phyloP scores from a whole-genome alignment of 2,113 vertebrate species.

The Cyanistes caeruleus region DNA sequence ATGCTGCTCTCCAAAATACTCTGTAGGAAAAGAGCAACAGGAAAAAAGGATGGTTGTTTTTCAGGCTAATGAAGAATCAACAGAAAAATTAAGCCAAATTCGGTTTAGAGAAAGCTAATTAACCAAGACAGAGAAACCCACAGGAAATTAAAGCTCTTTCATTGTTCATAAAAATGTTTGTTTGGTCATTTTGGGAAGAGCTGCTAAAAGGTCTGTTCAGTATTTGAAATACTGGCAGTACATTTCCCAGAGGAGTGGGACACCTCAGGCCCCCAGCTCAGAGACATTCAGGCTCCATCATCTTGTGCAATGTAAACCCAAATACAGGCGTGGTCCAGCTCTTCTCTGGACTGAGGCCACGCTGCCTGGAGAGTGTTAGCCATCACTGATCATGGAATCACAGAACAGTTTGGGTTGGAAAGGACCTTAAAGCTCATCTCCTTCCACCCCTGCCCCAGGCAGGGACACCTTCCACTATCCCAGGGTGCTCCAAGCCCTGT shows the following conservation, averaged over 20 bases:
- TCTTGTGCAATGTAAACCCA: rapidly evolving
- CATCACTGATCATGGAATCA: neutral
- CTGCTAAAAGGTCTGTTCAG: neutral
- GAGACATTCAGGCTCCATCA: neutral
- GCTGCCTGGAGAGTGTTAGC: neutral
- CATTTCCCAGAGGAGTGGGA: neutral
- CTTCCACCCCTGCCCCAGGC: neutral
- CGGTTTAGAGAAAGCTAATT: constrained; percentile 12
- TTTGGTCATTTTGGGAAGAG: neutral
- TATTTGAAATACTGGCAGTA: neutral
- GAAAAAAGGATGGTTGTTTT: neutral
- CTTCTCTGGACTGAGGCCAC: neutral
- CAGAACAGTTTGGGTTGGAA: neutral
- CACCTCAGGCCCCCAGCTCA: neutral
- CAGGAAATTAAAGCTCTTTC: neutral
- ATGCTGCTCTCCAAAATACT: neutral
- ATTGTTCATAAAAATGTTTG: neutral
- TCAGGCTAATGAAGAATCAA: constrained; percentile 4
- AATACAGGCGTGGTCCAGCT: neutral
- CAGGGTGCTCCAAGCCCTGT: rapidly evolving
- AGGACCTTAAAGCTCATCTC: neutral
- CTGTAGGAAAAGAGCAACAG: neutral
- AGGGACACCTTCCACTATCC: neutral
- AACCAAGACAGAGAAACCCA: neutral
- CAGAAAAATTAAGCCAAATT: constrained; percentile 16